Base-by-base conservation (phyloP, 2,888 invertebrate genomes). In the Dicyrtoma fusca region DNA sequence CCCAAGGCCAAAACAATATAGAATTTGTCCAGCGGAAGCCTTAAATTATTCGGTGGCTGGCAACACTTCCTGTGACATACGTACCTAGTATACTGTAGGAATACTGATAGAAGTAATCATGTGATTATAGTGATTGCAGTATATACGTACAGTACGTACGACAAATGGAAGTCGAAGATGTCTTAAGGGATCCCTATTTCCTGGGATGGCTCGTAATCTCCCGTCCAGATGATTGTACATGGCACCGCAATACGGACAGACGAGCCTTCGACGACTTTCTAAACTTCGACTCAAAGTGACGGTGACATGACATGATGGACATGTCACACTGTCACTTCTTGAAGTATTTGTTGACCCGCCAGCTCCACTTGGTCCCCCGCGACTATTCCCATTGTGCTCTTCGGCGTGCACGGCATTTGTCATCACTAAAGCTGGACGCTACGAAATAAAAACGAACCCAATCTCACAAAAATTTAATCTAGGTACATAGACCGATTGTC, bases 121-220 rank as follows among this genome's bases (percentile, higher is more conserved):
- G n/a, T n/a, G n/a, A n/a, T n/a, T n/a, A n/a, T n/a, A n/a, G n/a
- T n/a, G n/a, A n/a, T n/a, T n/a, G n/a, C n/a, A n/a, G n/a, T n/a
- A n/a, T 8, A 34, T 34, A 34, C 14, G 23, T 11, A 25, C 19
- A n/a, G 25, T 26, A 61, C 44, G 75, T 77, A 83, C 83, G 47
- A 83, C 83, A 65, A 83, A 82, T 10, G 83, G 83, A 44, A 84
- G 81, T 65, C 83, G 79, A 68, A 83, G 62, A 81, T 82, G 75
- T 80, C 81, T 55, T 75, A 81, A 63, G 78, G 82, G 76, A 81
- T 80, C 79, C 51, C 74, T 81, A 61, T 81, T 81, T 73, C 80
- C 77, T 4, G 82, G 81, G 42, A 82, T 76, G 13, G 80, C 81
- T 64, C 82, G 76, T 5, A 82, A 65, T 51, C 79, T 75, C 2